phyloP scores from a whole-genome alignment of 2,113 vertebrate species.

The Macrotis lagotis region DNA sequence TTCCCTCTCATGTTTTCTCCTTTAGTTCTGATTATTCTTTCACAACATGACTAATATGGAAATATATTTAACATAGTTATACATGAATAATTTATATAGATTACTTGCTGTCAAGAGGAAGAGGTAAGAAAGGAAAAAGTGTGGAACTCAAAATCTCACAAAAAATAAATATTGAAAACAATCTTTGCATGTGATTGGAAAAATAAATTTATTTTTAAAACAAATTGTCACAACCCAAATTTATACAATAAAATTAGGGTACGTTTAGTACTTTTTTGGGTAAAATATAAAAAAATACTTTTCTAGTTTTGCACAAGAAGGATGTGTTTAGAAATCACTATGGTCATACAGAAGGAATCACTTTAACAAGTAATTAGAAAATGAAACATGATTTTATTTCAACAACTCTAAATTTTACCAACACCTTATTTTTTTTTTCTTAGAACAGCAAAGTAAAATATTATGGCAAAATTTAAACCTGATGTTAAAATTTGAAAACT shows the following conservation, averaged over 20 bases:
- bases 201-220: no score
- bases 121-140: no score
- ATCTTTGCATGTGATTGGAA: no score
- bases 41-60: no score
- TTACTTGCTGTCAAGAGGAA: no score
- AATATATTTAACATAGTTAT: no score
- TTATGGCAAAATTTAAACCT: conserved; percentile 5
- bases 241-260: conserved; percentile 35
- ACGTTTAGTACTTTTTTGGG: background rate
- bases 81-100: no score
- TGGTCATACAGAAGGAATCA: background rate
- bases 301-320: background rate
- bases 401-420: background rate
- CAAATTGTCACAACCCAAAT: no score
- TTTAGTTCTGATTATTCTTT: no score
- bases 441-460: background rate
- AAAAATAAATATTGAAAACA: no score
- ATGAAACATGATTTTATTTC: background rate
- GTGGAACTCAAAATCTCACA: no score
- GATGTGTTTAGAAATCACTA: background rate
- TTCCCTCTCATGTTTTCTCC: no score
- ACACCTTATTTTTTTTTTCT: background rate
- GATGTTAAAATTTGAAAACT: background rate
- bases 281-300: background rate
- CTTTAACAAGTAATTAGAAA: background rate